A percentile compares a stretch with the other conserved stretches of the same genome.
These are phyloP conservation scores for Psilopogon haemacephalus DNA, from an alignment of 2,113 vertebrate species.

Conservation along the genomic window DNA sequence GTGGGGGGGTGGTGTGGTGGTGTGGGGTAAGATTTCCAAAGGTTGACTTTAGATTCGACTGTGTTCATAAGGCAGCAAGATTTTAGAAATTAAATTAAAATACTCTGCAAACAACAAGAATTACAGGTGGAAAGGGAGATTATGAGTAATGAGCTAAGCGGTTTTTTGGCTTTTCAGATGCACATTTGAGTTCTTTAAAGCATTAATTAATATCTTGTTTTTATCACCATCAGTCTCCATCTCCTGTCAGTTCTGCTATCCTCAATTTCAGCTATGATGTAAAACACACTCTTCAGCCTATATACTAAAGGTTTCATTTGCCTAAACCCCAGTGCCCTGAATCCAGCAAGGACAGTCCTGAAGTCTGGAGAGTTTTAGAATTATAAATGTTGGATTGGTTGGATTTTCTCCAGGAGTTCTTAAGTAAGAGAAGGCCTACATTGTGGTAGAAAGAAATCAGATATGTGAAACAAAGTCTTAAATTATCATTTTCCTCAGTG, in stretches of 20 bases:
- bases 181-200: neutral
- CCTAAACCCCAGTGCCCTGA: neutral
- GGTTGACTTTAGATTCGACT: neutral
- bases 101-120: neutral
- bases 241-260: neutral
- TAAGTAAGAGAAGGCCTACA: neutral
- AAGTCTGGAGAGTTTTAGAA: neutral
- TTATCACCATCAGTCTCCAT: neutral
- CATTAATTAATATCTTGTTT: neutral
- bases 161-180: neutral
- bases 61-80: neutral
- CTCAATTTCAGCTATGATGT: neutral
- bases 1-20: too few species aligned
- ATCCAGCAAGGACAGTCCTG: neutral
- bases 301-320: neutral
- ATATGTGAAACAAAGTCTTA: neutral
- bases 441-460: neutral
- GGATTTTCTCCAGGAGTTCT: neutral
- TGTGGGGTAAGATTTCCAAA: neutral
- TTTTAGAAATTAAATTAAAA: neutral
- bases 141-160: neutral
- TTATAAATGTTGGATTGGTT: neutral
- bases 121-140: neutral
- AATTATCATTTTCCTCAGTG: neutral
- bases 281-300: neutral